Percentiles rank a stretch among this genome's conserved stretches.
phyloP scores from a whole-genome alignment of 2,113 vertebrate genomes.

The Ahaetulla prasina region DNA sequence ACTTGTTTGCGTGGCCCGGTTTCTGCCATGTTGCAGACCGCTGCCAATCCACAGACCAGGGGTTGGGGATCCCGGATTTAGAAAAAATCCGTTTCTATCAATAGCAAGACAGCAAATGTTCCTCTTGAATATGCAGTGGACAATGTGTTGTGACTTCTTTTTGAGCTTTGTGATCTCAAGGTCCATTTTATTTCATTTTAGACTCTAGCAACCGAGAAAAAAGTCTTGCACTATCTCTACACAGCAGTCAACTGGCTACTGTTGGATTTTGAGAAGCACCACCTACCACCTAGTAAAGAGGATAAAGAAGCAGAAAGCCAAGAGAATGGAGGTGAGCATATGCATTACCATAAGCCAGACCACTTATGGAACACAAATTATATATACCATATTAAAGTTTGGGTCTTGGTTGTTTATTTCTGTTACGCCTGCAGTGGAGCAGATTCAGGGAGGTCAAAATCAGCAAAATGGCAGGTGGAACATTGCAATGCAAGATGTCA shows the following conservation, averaged over 20 bases:
- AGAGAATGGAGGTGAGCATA: neutral
- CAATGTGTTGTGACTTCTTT: neutral
- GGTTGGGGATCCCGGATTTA: neutral
- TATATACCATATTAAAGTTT: neutral
- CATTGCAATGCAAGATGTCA: neutral
- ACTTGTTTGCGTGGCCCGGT: neutral
- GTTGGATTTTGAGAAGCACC: neutral
- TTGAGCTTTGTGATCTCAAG: neutral
- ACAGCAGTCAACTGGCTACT: neutral
- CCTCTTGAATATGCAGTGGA: neutral
- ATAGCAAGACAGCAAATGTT: neutral
- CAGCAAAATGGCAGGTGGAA: neutral
- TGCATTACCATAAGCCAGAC: neutral
- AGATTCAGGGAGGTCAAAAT: neutral
- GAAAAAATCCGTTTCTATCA: neutral
- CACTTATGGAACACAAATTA: neutral
- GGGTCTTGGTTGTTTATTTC: neutral
- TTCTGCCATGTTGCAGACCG: neutral
- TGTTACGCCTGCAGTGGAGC: neutral
- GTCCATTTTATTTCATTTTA: neutral
- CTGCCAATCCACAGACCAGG: neutral
- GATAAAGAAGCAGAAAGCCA: slow-evolving; percentile 3
- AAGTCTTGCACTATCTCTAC: neutral
- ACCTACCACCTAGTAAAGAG: neutral
- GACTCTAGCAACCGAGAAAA: neutral